phyloP scores from a whole-genome alignment of 2,888 invertebrate species.

The Dyspetes luteomarginatus region DNA sequence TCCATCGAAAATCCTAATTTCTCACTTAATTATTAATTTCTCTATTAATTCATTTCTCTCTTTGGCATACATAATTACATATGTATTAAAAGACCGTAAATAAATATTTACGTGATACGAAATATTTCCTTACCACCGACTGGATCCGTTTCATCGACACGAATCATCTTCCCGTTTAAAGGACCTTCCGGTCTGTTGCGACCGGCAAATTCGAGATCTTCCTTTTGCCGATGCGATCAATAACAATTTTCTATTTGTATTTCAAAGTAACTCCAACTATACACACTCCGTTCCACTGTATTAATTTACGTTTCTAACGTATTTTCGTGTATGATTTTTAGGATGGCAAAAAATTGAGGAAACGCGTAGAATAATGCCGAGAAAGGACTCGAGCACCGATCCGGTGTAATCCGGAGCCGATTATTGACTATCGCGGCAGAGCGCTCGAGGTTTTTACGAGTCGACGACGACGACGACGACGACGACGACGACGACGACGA shows the following conservation, averaged over 20 bases:
- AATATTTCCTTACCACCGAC: conserved; percentile 90
- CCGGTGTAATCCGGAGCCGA: conserved; percentile 74
- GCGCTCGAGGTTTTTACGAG: conserved; percentile 66
- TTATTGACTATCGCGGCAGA: conserved; percentile 78
- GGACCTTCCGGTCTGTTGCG: conserved; percentile 14
- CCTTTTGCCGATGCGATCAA: background rate
- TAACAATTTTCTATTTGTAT: background rate
- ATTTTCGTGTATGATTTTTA: background rate
- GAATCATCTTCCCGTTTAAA: conserved; percentile 88
- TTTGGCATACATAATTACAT: background rate
- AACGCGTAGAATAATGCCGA: conserved; percentile 15
- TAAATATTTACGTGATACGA: background rate
- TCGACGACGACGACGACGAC: conserved; percentile 42
- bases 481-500: conserved; percentile 68
- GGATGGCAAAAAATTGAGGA: background rate
- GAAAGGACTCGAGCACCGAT: conserved; percentile 63
- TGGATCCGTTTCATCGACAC: conserved; percentile 95
- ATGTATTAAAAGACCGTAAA: background rate
- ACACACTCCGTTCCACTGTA: background rate
- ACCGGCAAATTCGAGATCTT: conserved; percentile 36
- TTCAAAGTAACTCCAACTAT: background rate
- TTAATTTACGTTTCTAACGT: conserved; percentile 10
- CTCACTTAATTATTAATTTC: background rate
- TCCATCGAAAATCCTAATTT: background rate
- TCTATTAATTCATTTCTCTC: background rate